Evolutionary conservation across 2,888 invertebrate species (phyloP), one percentile per base, ranked within the genome.

Genomic region (Malthinus flaveolus): DNA sequence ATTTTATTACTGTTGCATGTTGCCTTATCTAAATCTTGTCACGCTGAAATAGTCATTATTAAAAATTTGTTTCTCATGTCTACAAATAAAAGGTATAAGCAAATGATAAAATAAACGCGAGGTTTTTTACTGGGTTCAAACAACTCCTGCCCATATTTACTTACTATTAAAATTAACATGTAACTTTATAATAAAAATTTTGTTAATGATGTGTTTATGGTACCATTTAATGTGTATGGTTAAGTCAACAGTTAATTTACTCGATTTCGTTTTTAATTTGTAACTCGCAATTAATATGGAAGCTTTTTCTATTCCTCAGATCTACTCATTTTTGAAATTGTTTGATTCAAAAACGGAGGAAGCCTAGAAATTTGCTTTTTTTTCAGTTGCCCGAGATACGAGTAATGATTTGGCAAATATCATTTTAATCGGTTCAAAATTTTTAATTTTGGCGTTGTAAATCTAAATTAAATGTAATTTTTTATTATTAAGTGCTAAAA

Each of bases 11-110:
- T 42, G 61, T 68, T 59, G 65, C 65, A 66, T 65, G 66, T 59
- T 50, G 15, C 34, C 56, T 61, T 67, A 68, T 68, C 66, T 65
- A 34, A 47, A 65, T 63, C 63, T 66, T 63, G 64, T 64, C 68
- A 68, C 68, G 68, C 60, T 58, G 64, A 62, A 66, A 61, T 61
- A 54, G 63, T 62, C 61, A 58, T 59, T 63, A 65, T 63, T 65
- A 64, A 61, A 62, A 64, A 60, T 62, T 59, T 54, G 57, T 56
- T 49, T 39, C 58, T 39, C 36, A 56, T 45, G 47, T 35, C 44
- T 54, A 62, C 61, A 53, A 62, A 58, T 62, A 60, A 59, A 42
- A 59, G 49, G 50, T 50, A 35, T 54, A 60, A 32, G 39, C 57
- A 50, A 54, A 54, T 53, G 58, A 55, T 62, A 64, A 59, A 48